phyloP scores from a whole-genome alignment of 1,140 invertebrate species.

The Dysdera silvatica region DNA sequence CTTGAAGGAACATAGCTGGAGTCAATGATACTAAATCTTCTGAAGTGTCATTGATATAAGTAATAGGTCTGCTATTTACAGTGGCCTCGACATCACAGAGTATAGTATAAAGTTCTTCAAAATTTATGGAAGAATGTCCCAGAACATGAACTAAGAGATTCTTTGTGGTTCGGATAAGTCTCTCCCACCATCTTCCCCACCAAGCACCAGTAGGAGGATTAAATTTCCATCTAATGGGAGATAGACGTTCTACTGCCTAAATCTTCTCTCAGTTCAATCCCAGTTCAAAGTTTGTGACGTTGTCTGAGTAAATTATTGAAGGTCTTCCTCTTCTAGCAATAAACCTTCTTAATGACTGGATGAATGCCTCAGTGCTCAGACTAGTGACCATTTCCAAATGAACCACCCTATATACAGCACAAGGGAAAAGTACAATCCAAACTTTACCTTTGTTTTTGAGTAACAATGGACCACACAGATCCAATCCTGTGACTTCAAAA shows the following conservation, averaged over 20 bases:
- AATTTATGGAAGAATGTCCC: background rate
- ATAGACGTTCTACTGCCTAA: background rate
- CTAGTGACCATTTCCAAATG: constrained; percentile 43
- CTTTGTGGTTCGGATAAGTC: background rate
- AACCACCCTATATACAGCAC: constrained; percentile 42
- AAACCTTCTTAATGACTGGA: constrained; percentile 42
- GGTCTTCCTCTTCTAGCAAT: constrained; percentile 35
- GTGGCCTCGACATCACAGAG: background rate
- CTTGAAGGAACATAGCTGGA: background rate
- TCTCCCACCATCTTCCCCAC: background rate
- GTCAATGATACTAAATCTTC: background rate
- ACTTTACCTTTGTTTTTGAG: constrained; percentile 39
- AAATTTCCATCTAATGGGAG: background rate
- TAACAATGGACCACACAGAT: constrained; percentile 28
- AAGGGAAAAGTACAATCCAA: constrained; percentile 45
- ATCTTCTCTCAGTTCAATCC: background rate
- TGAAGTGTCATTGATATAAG: background rate
- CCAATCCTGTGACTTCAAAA: background rate
- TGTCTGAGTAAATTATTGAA: constrained; percentile 19
- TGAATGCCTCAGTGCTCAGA: constrained; percentile 41
- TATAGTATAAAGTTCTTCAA: background rate
- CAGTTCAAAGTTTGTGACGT: constrained; percentile 13
- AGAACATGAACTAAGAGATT: background rate
- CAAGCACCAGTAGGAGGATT: background rate
- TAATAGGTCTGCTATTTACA: background rate